phyloP scores from a whole-genome alignment of 1,140 invertebrate genomes.

The Triops cancriformis region DNA sequence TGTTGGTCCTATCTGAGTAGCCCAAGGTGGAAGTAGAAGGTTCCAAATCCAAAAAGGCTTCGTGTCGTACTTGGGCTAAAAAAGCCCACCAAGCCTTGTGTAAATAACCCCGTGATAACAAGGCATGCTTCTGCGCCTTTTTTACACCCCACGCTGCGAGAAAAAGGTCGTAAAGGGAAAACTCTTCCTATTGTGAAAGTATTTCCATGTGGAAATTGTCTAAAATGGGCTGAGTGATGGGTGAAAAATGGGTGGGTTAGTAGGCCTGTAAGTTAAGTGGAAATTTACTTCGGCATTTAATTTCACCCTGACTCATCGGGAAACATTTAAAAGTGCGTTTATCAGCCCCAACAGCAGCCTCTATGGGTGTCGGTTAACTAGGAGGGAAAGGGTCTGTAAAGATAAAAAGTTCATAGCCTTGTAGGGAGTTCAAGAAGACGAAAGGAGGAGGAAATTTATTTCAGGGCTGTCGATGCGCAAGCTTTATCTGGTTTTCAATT shows the following conservation, averaged over 20 bases:
- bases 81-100: background rate
- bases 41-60: background rate
- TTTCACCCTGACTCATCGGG: background rate
- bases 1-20: background rate
- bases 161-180: background rate
- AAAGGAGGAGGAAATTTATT: background rate
- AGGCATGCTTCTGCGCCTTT: background rate
- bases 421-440: background rate
- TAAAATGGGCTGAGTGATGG: background rate
- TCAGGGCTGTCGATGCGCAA: background rate
- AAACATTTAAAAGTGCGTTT: conserved; percentile 14
- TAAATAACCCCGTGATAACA: background rate
- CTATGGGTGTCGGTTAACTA: background rate
- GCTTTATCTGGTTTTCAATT: background rate
- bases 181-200: background rate
- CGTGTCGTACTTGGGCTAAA: background rate
- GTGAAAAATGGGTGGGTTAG: background rate
- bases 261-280: background rate
- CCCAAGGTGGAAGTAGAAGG: background rate
- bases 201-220: background rate
- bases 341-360: background rate
- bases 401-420: background rate
- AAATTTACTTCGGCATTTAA: background rate
- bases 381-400: background rate
- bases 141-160: background rate